These are phyloP conservation scores for Heliothis peltigera DNA, from an alignment of 2,888 invertebrate species.

Conservation along the genomic window DNA sequence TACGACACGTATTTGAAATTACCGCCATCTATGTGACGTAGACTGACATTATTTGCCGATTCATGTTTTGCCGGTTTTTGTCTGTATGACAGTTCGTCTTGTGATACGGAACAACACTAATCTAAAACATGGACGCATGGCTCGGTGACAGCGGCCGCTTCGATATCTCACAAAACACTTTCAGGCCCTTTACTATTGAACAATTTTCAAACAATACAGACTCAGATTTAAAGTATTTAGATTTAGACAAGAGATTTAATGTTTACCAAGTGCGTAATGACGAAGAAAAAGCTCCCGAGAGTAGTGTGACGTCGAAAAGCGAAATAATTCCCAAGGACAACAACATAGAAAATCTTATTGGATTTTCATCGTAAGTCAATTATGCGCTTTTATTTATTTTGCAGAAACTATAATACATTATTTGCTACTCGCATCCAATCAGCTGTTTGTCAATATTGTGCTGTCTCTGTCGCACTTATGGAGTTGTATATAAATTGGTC, in stretches of 20 bases:
- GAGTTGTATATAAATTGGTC: slow-evolving; percentile 73
- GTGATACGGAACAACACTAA: slow-evolving; percentile 61
- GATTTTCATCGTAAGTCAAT: slow-evolving; percentile 70
- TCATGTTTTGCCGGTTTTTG: slow-evolving; percentile 63
- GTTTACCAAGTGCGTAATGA: slow-evolving; percentile 60
- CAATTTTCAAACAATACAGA: slow-evolving; percentile 57
- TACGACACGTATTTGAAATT: slow-evolving; percentile 58
- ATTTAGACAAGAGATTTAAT: slow-evolving; percentile 57
- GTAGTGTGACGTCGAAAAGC: slow-evolving; percentile 67
- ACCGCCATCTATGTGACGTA: slow-evolving; percentile 77
- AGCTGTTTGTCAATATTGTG: slow-evolving; percentile 87
- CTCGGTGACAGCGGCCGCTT: slow-evolving; percentile 73
- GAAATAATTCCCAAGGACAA: slow-evolving; percentile 67
- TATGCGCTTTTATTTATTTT: slow-evolving; percentile 22
- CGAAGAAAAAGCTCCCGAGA: slow-evolving; percentile 59
- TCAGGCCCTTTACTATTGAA: slow-evolving; percentile 49
- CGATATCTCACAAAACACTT: slow-evolving; percentile 60
- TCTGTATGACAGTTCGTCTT: slow-evolving; percentile 43
- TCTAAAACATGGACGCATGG: slow-evolving; percentile 85
- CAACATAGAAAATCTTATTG: slow-evolving; percentile 61
- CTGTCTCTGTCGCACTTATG: slow-evolving; percentile 77
- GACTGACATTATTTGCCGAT: slow-evolving; percentile 36
- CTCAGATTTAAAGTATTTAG: slow-evolving; percentile 55
- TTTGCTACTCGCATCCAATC: slow-evolving; percentile 67
- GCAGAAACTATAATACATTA: slow-evolving; percentile 23